Evolutionary conservation across 2,113 vertebrate genomes (phyloP), one percentile per base, ranked within the genome.

Genomic region (Piaya cayana): DNA sequence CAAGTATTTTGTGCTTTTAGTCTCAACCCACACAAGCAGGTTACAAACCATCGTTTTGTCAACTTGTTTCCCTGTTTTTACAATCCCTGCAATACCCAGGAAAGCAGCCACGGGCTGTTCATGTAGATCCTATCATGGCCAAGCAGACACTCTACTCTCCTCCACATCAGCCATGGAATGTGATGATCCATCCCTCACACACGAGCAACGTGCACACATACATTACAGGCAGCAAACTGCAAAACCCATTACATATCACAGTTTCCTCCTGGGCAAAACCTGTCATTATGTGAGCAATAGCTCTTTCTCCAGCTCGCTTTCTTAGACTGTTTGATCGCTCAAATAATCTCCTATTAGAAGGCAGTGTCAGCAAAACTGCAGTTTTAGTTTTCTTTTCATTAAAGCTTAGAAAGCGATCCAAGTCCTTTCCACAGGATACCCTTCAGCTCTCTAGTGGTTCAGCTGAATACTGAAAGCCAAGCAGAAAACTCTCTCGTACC

Each of bases 191-290:
- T 6, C 20, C 32, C 34, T 23, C 29, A 21, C 14, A 12, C 2
- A 21, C 26, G n/a, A 39, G 26, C 30, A 12, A 8, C 0, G 0
- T 0, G 3, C 9, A 8, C 8, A 18, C 1, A 25, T 2, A 6
- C 14, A 4, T 3, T 21, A 7, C 12, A 32, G 53, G 27, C 34
- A 37, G 26, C 6, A 30, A 50, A 23, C 9, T 29, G 58, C 58
- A 53, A 32, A 32, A 27, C 22, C 10, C 6, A 0, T 21, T 11
- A 29, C 4, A 25, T 6, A 3, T 12, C n/a, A 16, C 39, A 5
- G 27, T 7, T 59, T 22, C 45, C 47, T 55, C 65, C 74, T 27
- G n/a, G 39, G 23, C 58, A 62, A 65, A n/a, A n/a, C 7, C 39
- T 55, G 50, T 4, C 71, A 23, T 13, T 11, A 10, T 0, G 15